Base-by-base conservation (phyloP, 2,797 vertebrate species). In the Ammospiza maritima region DNA sequence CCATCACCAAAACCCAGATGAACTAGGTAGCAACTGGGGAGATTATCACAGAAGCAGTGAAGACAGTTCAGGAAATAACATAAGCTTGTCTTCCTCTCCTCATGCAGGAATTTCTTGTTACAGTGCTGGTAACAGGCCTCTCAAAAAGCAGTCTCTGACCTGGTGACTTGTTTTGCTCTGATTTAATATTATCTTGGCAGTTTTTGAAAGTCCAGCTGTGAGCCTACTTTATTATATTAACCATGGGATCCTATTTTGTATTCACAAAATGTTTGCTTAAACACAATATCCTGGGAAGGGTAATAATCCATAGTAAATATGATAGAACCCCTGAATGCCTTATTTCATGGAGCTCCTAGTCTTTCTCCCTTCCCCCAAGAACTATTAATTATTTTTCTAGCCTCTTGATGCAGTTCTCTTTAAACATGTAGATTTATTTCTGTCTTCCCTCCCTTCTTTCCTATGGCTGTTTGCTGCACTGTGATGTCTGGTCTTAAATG, bases 241-340 rank as follows among this genome's bases (percentile, higher is more conserved):
- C 80, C 7, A 6, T 47, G 66, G 72, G 45, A 76, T 69, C 65
- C 50, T 93, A 20, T 81, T 94, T 90, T 82, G 53, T 89, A 94
- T 94, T 95, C 80, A 79, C 48, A 74, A 51, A 92, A 54, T 30
- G 53, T 88, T 91, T 96, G 66, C 69, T 88, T 87, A 75, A 88
- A 76, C 9, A 13, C 67, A 94, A 16, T 93, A 88, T 89, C 58
- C 64, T 95, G 88, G 64, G 61, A 95, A 88, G 75, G 60, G 62
- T 92, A 95, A 86, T 82, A 80, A 90, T 91, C 74, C 66, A 51
- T 57, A 73, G 47, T 84, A 94, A 95, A 89, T 82, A 62, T 53
- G 71, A 81, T 81, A 45, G 5, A 85, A 32, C 51, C 65, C 44
- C 53, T 61, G 65, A 92, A 77, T 66, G 27, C 56, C 36, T 76